Conservation (phyloP, 2,888 invertebrate genomes). For the Synanthedon vespiformis region DNA sequence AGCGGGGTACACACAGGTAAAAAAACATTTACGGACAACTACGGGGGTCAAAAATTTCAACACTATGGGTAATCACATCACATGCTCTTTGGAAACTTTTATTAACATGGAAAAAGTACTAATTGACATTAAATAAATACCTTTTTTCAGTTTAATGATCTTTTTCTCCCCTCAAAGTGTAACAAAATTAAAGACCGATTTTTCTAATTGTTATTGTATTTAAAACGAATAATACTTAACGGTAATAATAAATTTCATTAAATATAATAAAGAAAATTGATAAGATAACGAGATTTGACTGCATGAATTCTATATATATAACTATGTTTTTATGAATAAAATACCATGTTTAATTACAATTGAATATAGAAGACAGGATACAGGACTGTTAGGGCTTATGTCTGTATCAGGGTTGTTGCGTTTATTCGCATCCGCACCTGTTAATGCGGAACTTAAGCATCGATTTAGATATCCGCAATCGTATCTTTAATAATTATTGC, state of each 20-base stretch:
- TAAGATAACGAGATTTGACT: constrained; percentile 78
- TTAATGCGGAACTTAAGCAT: no score
- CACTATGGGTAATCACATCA: constrained; percentile 21
- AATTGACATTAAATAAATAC: background rate
- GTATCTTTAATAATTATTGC: no score
- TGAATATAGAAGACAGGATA: no score
- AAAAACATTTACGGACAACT: constrained; percentile 28
- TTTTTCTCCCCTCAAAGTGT: constrained; percentile 38
- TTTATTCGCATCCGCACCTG: no score
- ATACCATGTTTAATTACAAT: no score
- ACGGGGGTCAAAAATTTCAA: constrained; percentile 45
- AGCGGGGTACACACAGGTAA: constrained; percentile 18
- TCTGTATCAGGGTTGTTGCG: no score
- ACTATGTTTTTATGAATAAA: constrained; percentile 10
- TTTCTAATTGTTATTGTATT: background rate
- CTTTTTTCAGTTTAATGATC: constrained; percentile 26
- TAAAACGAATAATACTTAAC: constrained; percentile 5
- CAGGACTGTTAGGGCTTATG: no score
- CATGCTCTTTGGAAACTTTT: background rate
- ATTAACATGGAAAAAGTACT: background rate
- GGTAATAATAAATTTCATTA: constrained; percentile 8
- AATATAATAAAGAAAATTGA: constrained; percentile 15
- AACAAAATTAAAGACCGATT: background rate
- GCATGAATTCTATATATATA: constrained; percentile 45
- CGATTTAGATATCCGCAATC: no score